Percentiles rank a stretch among this genome's conserved stretches.
phyloP scores from a whole-genome alignment of 2,797 vertebrate species.

The Chloroceryle inda region DNA sequence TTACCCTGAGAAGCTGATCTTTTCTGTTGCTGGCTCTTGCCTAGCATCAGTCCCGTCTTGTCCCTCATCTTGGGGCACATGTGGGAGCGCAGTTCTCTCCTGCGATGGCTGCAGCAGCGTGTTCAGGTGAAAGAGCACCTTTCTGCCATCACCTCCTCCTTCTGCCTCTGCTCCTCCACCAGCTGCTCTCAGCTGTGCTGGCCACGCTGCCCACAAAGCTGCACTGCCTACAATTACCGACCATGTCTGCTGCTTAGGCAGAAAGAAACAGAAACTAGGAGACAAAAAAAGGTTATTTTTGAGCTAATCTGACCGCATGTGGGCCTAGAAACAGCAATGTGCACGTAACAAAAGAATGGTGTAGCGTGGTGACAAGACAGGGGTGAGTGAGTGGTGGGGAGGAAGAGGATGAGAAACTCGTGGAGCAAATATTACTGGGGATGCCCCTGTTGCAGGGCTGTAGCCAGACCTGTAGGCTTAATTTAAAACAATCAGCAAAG shows the following conservation, averaged over 20 bases:
- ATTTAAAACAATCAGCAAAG: not conserved
- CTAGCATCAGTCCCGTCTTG: not conserved
- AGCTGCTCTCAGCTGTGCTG: not conserved
- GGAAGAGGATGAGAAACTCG: not conserved
- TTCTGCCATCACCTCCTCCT: not conserved
- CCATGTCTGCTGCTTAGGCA: not conserved
- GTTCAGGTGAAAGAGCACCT: not conserved
- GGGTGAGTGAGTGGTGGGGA: not conserved
- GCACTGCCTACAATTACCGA: not conserved
- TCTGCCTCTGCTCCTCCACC: not conserved
- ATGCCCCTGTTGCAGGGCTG: not conserved
- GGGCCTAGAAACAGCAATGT: not conserved
- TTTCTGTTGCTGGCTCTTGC: not conserved
- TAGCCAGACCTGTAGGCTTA: not conserved
- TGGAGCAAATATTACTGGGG: not conserved
- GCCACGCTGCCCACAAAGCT: accelerated
- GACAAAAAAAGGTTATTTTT: not conserved
- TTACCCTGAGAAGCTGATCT: not conserved
- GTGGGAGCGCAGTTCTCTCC: not conserved
- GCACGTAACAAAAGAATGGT: not conserved
- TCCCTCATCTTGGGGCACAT: accelerated
- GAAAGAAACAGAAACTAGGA: not conserved
- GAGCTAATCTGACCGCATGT: not conserved
- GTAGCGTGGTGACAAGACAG: not conserved
- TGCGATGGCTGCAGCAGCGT: accelerated